Evolutionary conservation across 1,140 invertebrate genomes (phyloP), one percentile per base, ranked within the genome.

Genomic region (Anagrus nilaparvatae): DNA sequence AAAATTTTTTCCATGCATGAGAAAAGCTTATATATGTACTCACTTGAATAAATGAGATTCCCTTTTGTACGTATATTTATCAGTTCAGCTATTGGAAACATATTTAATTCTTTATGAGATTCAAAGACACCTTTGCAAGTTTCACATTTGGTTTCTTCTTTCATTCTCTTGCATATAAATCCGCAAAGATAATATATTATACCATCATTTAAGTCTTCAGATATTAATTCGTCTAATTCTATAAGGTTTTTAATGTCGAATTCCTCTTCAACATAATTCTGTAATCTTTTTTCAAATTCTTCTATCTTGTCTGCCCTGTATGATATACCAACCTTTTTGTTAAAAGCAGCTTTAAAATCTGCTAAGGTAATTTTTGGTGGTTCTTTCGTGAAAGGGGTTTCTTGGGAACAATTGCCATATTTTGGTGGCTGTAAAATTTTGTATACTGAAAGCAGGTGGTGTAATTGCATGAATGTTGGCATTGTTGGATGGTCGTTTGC

Each of bases 171-270:
- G n/a, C 34, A 41, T 33, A 31, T n/a, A 37, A 44, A 47, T 49
- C 51, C 51, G 48, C 48, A 50, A 1, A 44, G 34, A 20, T 53
- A 53, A 23, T 50, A 50, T 21, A 50, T 53, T 5, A 53, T 49
- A 27, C 47, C 47, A 36, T 51, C 44, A 6, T n/a, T n/a, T n/a
- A 49, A 0, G 23, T 35, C 25, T 16, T 30, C 25, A 17, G 43
- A 23, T 4, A 20, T 18, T 25, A 17, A 4, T 28, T 53, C 49
- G 40, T 51, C 27, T 21, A 51, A 47, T 3, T 44, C 48, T n/a
- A 14, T 0, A 12, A 39, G 33, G 35, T 25, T 27, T 2, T 45
- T 47, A 5, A 53, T 5, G 9, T 53, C 52, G 23, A 44, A 43
- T 25, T 25, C 27, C 36, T 50, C 51, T 45, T 45, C 50, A 8